Evolutionary conservation across 2,113 vertebrate species (phyloP), one percentile per base, ranked within the genome.

Genomic region (Pao palembangensis): DNA sequence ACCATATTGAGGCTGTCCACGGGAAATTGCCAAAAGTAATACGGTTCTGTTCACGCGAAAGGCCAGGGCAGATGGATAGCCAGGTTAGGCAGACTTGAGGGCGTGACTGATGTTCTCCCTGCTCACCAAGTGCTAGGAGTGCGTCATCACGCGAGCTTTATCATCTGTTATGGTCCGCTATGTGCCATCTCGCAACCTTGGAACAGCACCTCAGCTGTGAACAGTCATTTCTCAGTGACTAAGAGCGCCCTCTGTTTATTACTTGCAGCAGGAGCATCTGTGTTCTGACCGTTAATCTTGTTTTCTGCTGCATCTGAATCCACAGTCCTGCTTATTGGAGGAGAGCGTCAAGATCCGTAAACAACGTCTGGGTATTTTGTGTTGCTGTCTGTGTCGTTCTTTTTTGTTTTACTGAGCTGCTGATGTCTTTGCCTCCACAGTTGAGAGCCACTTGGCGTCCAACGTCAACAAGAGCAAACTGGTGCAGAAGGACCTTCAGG

Each of bases 401-500:
- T 34, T 64, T 12, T 41, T 31, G 38, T 65, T 59, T 58, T 63
- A 48, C 78, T 38, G 55, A 64, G 31, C 17, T 43, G 46, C 46
- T 47, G 56, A 16, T 73, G 20, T 84, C 50, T 74, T 72, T 76
- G 68, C 79, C 62, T 76, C 70, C 21, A 42, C 83, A 99, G 97
- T 99, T 59, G 97, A 98, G 72, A 96, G 94, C 90, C 97, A 99
- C 75, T 90, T 99, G 88, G 96, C 97, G 1, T 96, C 96, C 23
- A 99, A 99, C 0, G 71, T 99, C 85, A 93, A 98, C 60, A 92
- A 96, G 72, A 98, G 89, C 86, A 96, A 95, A 21, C 88, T 99
- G 80, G 97, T 96, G 53, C 91, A 98, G 73, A 91, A 94, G 76
- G 97, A 99, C 81, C 89, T 99, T 43, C 90, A 90, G 72, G 91